phyloP scores from a whole-genome alignment of 2,797 vertebrate species.

The Yasuhikotakia modesta region DNA sequence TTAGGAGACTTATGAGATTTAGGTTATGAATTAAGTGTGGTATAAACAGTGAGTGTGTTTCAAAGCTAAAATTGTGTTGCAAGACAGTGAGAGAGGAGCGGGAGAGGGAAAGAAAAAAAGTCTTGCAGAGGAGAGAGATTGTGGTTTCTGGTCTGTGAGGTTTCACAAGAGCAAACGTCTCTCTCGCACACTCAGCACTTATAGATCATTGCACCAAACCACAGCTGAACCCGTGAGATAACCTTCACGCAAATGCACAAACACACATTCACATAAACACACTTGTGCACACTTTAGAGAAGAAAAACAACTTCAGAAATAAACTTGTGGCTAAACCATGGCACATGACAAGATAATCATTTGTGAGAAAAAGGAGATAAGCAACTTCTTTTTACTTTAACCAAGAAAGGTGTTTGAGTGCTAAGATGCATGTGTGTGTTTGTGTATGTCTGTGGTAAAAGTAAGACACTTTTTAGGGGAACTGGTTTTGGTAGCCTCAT shows the following conservation, averaged over 20 bases:
- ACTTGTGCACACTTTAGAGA: slow-evolving; percentile 36
- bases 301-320: slow-evolving; percentile 62
- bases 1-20: background rate
- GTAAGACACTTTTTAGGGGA: slow-evolving; percentile 54
- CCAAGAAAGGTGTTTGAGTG: background rate
- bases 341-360: slow-evolving; percentile 42
- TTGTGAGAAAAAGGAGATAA: slow-evolving; percentile 33
- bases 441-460: slow-evolving; percentile 30
- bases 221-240: slow-evolving; percentile 72
- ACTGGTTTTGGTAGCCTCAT: slow-evolving; percentile 61
- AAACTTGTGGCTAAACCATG: slow-evolving; percentile 53
- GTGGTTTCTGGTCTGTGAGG: slow-evolving; percentile 83
- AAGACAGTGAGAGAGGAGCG: slow-evolving; percentile 8
- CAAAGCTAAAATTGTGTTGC: slow-evolving; percentile 10
- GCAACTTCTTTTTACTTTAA: slow-evolving; percentile 15
- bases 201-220: slow-evolving; percentile 73
- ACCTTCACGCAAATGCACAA: slow-evolving; percentile 55
- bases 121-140: slow-evolving; percentile 69
- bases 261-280: slow-evolving; percentile 24
- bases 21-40: slow-evolving; percentile 13
- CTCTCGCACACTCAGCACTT: slow-evolving; percentile 78
- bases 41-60: background rate
- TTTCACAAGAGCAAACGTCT: slow-evolving; percentile 74
- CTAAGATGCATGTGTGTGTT: slow-evolving; percentile 22
- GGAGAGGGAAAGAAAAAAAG: slow-evolving; percentile 50